Conservation (phyloP, 2,113 vertebrate species). For the Triplophysa tibetana region DNA sequence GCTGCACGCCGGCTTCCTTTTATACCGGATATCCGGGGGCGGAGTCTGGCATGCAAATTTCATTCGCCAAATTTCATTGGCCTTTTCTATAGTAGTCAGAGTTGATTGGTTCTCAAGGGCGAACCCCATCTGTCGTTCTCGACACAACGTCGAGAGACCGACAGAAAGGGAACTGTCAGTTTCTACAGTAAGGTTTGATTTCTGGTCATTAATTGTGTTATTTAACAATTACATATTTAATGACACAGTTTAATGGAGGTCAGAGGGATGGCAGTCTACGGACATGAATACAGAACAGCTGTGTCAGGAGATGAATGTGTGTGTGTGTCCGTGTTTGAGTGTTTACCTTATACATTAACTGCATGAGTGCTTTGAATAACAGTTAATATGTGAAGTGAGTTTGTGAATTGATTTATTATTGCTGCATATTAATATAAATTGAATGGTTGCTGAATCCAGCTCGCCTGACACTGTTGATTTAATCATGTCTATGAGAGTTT, state of each 20-base stretch:
- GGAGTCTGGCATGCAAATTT: too few relatives aligned
- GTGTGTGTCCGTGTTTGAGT: background rate
- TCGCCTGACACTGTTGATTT: conserved; percentile 20
- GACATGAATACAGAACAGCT: background rate
- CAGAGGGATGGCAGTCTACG: background rate
- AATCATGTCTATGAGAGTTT: background rate
- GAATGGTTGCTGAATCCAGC: background rate
- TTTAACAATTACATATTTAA: conserved; percentile 23
- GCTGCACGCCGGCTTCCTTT: too few relatives aligned
- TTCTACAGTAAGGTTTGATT: background rate
- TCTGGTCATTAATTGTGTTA: background rate
- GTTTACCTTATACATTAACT: background rate
- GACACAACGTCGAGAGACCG: too few relatives aligned
- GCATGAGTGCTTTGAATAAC: background rate
- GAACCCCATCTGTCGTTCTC: too few relatives aligned
- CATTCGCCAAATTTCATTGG: too few relatives aligned
- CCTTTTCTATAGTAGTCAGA: too few relatives aligned
- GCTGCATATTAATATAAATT: conserved; percentile 10
- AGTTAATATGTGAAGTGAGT: conserved; percentile 5
- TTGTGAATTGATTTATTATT: conserved; percentile 14
- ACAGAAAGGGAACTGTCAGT: too few relatives aligned
- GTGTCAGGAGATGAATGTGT: background rate
- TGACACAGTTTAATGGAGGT: conserved; percentile 6
- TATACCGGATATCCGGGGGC: too few relatives aligned
- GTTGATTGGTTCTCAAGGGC: too few relatives aligned